Conservation (phyloP, 1,140 invertebrate species). For the Ips typographus region DNA sequence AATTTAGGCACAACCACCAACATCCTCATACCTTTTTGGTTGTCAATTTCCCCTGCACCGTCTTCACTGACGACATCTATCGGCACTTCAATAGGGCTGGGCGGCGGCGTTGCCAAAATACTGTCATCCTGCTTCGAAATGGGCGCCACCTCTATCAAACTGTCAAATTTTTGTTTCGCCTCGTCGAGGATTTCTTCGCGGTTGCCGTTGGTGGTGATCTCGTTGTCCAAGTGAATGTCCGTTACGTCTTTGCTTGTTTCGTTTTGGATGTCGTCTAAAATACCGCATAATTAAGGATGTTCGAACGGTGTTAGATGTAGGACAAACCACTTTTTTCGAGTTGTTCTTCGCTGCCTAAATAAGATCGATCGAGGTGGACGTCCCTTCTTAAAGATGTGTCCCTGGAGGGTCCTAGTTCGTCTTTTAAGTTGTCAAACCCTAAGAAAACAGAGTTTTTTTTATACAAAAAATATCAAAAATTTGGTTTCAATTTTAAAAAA, state of each 20-base stretch:
- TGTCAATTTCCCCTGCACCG: slow-evolving; percentile 20
- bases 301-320: neutral
- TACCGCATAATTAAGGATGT: neutral
- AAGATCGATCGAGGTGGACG: slow-evolving; percentile 60
- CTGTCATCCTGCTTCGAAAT: neutral
- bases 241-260: slow-evolving; percentile 47
- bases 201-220: slow-evolving; percentile 27
- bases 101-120: slow-evolving; percentile 46
- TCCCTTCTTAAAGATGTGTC: slow-evolving; percentile 62
- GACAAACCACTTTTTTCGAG: slow-evolving; percentile 47
- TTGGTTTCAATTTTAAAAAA: too few species aligned
- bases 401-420: slow-evolving; percentile 69
- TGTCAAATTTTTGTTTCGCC: slow-evolving; percentile 46
- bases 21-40: slow-evolving; percentile 17
- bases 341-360: slow-evolving; percentile 55
- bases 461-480: too few species aligned
- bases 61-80: slow-evolving; percentile 28
- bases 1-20: too few species aligned
- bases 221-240: slow-evolving; percentile 31
- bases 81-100: slow-evolving; percentile 46
- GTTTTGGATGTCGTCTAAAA: slow-evolving; percentile 32
- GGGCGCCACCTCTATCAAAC: slow-evolving; percentile 22
- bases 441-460: neutral
- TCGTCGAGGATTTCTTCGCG: slow-evolving; percentile 46
- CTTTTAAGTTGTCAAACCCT: slow-evolving; percentile 71